Evolutionary conservation across 2,888 invertebrate species (phyloP), one percentile per base, ranked within the genome.

Genomic region (Conistra vaccinii): DNA sequence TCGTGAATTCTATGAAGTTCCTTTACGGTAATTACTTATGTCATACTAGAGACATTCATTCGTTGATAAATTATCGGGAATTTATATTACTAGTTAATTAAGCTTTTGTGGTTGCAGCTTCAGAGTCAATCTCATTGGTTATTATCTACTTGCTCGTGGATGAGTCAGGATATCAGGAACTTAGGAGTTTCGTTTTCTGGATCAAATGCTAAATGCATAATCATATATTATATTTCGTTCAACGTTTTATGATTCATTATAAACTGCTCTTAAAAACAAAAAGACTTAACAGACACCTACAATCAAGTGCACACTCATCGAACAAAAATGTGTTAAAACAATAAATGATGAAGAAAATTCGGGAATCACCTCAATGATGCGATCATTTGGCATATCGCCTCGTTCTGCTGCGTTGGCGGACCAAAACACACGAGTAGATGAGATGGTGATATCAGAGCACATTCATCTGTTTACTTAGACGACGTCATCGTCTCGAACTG

Each of bases 401-500:
- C 57, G 45, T 39, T 61, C 51, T n/a, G 32, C n/a, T 66, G 68
- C 70, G 63, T 72, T 62, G 71, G 75, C 69, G 58, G 58, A 65
- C 39, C 75, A 45, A 58, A 73, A 61, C 69, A 69, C 57, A 32
- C 32, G 35, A 45, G n/a, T 14, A 45, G 62, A 42, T 23, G 53
- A 55, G 69, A 26, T 60, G 82, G 61, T 87, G 86, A 85, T 82
- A 81, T 88, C 88, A 87, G 66, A 66, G 65, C 66, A 45, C 51
- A 80, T 74, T 87, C 84, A 87, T 83, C 62, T 86, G 78, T 81
- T 80, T 81, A 87, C 77, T 26, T 61, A n/a, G 63, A 45, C 63
- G 75, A 76, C 80, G 80, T 87, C 84, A 84, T 72, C 51, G 29
- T 69, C 12, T 7, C 45, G 62, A 73, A 74, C 67, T 62, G 66